Percentiles rank a stretch among this genome's conserved stretches.
Conservation (phyloP, 64 coral and sea anemone species). For the Astreopora myriophthalma region DNA sequence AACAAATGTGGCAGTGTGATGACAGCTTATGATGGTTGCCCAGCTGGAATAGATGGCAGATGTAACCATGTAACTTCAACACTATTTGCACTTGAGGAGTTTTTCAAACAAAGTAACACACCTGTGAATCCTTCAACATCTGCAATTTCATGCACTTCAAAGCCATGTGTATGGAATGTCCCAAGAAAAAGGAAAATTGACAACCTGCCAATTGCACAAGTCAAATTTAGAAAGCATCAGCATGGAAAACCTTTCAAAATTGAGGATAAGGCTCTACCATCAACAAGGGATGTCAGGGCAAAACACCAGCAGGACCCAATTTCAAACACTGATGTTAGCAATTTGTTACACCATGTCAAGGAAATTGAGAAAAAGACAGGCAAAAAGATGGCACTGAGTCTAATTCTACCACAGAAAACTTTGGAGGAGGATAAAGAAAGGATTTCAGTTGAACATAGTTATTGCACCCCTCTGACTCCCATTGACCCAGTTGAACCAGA, state of each 20-base stretch:
- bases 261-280: background rate
- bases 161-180: background rate
- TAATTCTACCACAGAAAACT: conserved; percentile 54
- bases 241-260: background rate
- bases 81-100: conserved; percentile 9
- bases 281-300: conserved; percentile 18
- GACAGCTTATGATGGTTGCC: conserved; percentile 24
- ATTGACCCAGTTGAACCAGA: background rate
- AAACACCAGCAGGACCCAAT: background rate
- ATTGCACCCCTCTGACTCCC: background rate
- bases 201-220: conserved; percentile 1
- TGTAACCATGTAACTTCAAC: conserved; percentile 56
- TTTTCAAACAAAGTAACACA: conserved; percentile 1
- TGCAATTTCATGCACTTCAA: conserved; percentile 44
- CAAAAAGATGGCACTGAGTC: conserved; percentile 8
- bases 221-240: conserved; percentile 37
- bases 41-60: conserved; percentile 58
- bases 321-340: background rate
- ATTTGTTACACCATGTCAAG: conserved; percentile 1
- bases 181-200: background rate
- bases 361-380: conserved; percentile 41
- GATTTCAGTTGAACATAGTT: conserved; percentile 4
- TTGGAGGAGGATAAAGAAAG: conserved; percentile 24
- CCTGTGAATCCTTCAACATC: background rate
- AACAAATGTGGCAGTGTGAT: conserved; percentile 25